Evolutionary conservation across 2,113 vertebrate species (phyloP).

Genomic region (Chaetorhynchus papuensis): DNA sequence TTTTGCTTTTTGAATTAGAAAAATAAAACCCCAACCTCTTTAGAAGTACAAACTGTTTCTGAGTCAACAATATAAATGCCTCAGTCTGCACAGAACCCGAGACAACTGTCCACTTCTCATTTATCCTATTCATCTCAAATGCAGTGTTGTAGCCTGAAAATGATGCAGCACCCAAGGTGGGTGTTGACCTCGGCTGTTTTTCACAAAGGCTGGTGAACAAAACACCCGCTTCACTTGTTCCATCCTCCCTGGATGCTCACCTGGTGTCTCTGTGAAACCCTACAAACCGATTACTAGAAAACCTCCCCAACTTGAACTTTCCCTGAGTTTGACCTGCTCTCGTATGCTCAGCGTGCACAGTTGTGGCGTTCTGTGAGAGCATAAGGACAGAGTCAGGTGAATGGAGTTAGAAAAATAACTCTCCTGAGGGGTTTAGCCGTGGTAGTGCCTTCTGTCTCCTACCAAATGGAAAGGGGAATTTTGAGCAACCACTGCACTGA

Average conservation of each 20-base stretch:
- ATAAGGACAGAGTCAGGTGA: not conserved
- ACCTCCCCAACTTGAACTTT: not conserved
- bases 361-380: not conserved
- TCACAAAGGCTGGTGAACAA: not conserved
- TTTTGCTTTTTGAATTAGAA: not conserved
- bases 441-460: not conserved
- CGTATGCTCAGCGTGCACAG: rapidly evolving
- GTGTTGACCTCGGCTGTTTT: not conserved
- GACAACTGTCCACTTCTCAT: not conserved
- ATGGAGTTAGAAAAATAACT: not conserved
- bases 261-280: not conserved
- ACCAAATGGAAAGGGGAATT: not conserved
- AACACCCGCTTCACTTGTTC: not conserved
- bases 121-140: not conserved
- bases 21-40: not conserved
- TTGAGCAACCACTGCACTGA: not conserved
- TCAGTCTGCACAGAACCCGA: not conserved
- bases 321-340: not conserved
- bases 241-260: not conserved
- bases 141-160: not conserved
- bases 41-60: not conserved
- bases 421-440: not conserved
- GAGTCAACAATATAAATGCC: not conserved
- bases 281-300: not conserved
- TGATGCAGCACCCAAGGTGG: not conserved